Evolutionary conservation across 1,140 invertebrate genomes (phyloP), one percentile per base, ranked within the genome.

Genomic region (Subanguina moxae): DNA sequence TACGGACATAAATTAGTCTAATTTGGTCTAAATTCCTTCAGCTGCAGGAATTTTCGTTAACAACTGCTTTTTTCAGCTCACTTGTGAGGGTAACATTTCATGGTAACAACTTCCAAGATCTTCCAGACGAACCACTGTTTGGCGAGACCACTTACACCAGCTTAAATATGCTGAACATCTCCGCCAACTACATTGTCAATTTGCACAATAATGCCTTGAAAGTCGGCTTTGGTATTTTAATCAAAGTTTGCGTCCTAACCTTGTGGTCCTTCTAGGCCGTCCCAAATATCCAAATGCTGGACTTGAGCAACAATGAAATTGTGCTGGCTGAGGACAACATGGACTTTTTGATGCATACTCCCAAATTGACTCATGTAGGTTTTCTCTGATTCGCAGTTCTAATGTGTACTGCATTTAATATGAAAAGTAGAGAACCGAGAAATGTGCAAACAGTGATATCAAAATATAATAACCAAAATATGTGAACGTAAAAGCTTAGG

Each of bases 111-210:
- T 81, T 81, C 61, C 78, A 80, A 71, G 80, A 82, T 57, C 70
- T 81, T 9, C 79, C 79, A 23, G 64, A 80, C 27, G 65, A 61
- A 9, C 71, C 79, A 11, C 64, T 81, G 17, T 81, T 81, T 57
- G 79, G 80, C 11, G 42, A 56, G 15, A 19, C 23, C 46, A 69
- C 63, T 23, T 72, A 80, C 32, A 67, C 52, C 28, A 56, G 64
- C 46, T 56, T 81, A 21, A 48, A 68, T 42, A 62, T 75, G 13
- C 59, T 81, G 15, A 81, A 81, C 61, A 78, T 81, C 42, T 82
- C 80, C 30, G 79, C 79, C 30, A 81, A 81, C 70, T 81, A 81
- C 61, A 81, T 81, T 64, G 80, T 81, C 15, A 82, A 81, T 67
- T 62, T 81, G 27, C 68, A 81, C 70, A 59, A 57, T 17, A 71